A percentile compares a stretch with the other conserved stretches of the same genome.
Evolutionary conservation across 2,113 vertebrate genomes (phyloP).

Genomic region (Gallinago paraguaiae): DNA sequence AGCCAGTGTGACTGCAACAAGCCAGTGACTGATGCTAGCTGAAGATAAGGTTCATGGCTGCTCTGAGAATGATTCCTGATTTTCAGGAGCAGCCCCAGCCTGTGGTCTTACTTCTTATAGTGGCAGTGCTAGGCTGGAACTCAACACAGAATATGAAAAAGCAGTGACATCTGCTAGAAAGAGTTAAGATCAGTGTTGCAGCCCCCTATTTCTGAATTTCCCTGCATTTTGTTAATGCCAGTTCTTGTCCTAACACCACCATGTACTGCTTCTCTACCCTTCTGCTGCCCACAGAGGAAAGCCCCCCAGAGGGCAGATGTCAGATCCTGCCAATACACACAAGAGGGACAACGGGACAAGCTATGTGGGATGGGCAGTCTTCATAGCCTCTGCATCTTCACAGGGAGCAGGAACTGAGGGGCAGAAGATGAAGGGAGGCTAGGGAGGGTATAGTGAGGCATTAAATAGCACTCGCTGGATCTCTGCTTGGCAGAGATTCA

Average conservation of each 20-base stretch:
- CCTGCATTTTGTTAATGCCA: not conserved
- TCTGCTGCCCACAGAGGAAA: not conserved
- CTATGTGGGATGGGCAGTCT: not conserved
- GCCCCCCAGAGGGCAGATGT: fast-evolving
- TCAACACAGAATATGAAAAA: not conserved
- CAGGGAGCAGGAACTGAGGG: not conserved
- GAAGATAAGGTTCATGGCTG: not conserved
- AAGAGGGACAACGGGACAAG: not conserved
- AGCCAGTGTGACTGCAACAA: not conserved
- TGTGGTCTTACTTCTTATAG: not conserved
- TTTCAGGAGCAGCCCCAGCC: not conserved
- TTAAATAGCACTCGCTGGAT: not conserved
- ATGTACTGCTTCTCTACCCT: not conserved
- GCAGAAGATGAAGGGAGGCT: not conserved
- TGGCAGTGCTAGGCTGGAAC: not conserved
- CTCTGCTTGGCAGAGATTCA: not conserved
- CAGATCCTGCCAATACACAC: not conserved
- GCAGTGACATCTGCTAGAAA: not conserved
- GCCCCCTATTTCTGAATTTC: not conserved
- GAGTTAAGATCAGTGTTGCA: not conserved
- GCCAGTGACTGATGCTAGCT: not conserved
- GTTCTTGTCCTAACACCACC: not conserved
- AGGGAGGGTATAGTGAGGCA: not conserved
- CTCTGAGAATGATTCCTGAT: not conserved
- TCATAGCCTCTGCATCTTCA: not conserved